These are phyloP conservation scores for Tarsius wallacei DNA, from an alignment of 2,797 vertebrate species.

Conservation along the genomic window DNA sequence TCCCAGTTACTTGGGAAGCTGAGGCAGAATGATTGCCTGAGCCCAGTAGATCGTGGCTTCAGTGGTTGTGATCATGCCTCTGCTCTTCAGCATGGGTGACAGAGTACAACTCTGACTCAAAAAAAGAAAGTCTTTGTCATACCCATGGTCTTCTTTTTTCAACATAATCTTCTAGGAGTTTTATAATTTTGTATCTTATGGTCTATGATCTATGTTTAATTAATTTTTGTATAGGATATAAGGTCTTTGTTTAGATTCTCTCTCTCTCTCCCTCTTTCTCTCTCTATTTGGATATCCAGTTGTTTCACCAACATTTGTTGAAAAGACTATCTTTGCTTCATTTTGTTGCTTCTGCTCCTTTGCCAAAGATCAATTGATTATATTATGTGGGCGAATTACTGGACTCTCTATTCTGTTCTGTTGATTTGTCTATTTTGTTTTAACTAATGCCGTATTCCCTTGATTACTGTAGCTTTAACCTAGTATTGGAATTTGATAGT, in stretches of 20 bases:
- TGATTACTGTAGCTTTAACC: not conserved
- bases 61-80: too few relatives aligned
- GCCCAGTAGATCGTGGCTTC: too few relatives aligned
- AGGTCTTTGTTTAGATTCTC: not conserved
- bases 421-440: not conserved
- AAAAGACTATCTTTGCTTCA: not conserved
- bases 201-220: not conserved
- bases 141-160: too few relatives aligned
- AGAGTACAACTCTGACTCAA: too few relatives aligned
- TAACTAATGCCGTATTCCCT: not conserved
- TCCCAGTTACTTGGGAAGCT: too few relatives aligned
- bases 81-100: too few relatives aligned
- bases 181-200: not conserved
- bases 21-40: too few relatives aligned
- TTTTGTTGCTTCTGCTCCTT: not conserved
- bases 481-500: not conserved
- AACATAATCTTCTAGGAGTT: not conserved
- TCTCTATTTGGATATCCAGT: not conserved
- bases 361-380: not conserved
- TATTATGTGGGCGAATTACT: not conserved
- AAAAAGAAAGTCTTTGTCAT: too few relatives aligned
- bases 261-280: too few relatives aligned
- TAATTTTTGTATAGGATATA: not conserved
- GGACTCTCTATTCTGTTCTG: not conserved
- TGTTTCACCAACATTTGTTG: not conserved